Base-by-base conservation (phyloP, 2,888 invertebrate species). In the Cheilosia vulpina region DNA sequence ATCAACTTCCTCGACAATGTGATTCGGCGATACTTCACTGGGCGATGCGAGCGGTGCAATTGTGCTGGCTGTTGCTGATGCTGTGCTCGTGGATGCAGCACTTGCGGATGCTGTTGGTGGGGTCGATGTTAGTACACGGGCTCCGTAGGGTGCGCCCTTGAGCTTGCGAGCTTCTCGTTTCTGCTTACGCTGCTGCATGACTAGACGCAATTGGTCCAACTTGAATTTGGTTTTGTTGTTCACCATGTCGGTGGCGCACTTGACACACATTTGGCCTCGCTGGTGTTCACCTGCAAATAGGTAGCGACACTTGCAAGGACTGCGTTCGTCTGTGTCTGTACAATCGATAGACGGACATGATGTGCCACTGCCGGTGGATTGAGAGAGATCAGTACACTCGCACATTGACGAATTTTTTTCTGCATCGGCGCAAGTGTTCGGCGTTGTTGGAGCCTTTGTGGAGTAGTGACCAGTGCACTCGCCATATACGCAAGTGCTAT, bases 121-220 rank as follows among this genome's bases (percentile, higher is more conserved):
- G 41, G 72, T 66, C 17, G 87, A 84, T 34, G 88, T 88, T 1
- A 89, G 85, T 21, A 88, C 88, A 53, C 88, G 88, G 0, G 89
- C 89, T 58, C 89, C 90, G 89, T 96, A 96, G 9, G 96, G 96
- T 62, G 94, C 92, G 2, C 94, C 94, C 90, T 95, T 95, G 82
- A 95, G 92, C 90, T 95, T 95, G 73, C 96, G 94, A 53, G 96
- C 96, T 89, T 97, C 96, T 68, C 98, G 94, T 82, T 97, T 94
- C 87, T 97, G 96, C 87, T 97, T 95, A 89, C 97, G 94, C 91
- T 98, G 97, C 89, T 97, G 97, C 97, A 98, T 96, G 77, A 98
- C 97, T 88, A 97, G 94, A 88, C 97, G 95, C 69, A 98, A 93
- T 87, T 97, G 96, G 90, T 97, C 96, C 92, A 98, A 94, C 92